Conservation (phyloP, 2,888 invertebrate species). For the Apodemia duryi region DNA sequence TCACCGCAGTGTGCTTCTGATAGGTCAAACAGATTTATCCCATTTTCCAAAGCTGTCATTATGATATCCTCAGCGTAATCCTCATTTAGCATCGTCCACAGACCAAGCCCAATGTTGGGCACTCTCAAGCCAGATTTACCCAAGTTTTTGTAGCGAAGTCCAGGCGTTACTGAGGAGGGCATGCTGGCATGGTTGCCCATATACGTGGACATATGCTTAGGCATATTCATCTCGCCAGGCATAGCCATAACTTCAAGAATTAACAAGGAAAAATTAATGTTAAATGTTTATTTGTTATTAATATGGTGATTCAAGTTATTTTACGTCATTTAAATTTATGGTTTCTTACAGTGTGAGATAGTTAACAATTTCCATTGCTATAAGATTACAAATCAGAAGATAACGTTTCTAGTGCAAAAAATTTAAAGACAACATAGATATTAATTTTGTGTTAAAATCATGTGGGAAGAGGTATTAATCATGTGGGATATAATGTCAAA, state of each 20-base stretch:
- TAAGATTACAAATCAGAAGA: too few species aligned
- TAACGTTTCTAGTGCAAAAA: too few species aligned
- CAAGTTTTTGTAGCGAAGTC: conserved; percentile 93
- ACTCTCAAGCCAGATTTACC: conserved; percentile 97
- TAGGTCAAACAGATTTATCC: conserved; percentile 97
- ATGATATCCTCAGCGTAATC: conserved; percentile 95
- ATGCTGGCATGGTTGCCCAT: conserved; percentile 80
- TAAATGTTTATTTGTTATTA: too few species aligned
- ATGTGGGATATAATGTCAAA: too few species aligned
- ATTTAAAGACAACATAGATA: too few species aligned
- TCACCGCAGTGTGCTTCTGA: conserved; percentile 93
- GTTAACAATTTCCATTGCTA: too few species aligned
- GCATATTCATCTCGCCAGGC: conserved; percentile 55
- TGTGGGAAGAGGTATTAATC: too few species aligned
- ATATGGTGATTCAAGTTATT: too few species aligned
- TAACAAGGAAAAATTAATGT: background rate
- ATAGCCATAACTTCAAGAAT: conserved; percentile 13
- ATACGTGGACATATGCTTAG: conserved; percentile 74
- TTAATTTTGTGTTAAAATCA: too few species aligned
- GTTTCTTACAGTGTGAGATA: too few species aligned
- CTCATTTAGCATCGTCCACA: conserved; percentile 93
- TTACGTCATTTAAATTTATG: too few species aligned
- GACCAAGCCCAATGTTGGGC: conserved; percentile 95
- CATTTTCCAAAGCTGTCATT: conserved; percentile 95
- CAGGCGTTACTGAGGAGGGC: conserved; percentile 86